Base-by-base conservation (phyloP, 2,797 vertebrate genomes). In the Holocentrus rufus region DNA sequence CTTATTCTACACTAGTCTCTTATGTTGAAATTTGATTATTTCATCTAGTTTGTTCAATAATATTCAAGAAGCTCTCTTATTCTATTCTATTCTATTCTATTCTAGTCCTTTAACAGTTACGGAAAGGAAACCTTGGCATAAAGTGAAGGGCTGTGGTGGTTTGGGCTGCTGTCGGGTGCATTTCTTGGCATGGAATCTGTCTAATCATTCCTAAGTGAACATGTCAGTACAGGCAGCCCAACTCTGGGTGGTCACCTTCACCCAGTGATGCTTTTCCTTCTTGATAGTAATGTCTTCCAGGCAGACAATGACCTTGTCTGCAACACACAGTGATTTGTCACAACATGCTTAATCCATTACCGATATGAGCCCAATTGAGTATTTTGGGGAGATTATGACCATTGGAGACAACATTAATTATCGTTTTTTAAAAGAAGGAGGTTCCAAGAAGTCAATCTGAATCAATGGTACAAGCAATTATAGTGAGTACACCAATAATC, bases 201-300 rank as follows among this genome's bases (percentile, higher is more conserved):
- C 20, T 76, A 82, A 61, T 87, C 59, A 82, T 49, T n/a, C 36
- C 69, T 77, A 57, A 88, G 76, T 83, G 79, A 68, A 80, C 73
- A 71, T 42, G 57, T 69, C 3, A 47, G 74, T 62, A 68, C 65
- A 34, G 81, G 80, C 55, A 84, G 23, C 31, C 36, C 6, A 72
- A 49, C 39, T 59, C 52, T 74, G 68, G 69, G 74, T 80, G 63
- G 68, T 80, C 68, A 78, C 80, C 77, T 76, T 82, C 56, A 81
- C 65, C 58, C 47, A 20, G 15, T 1, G 22, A 44, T 18, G 31
- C 62, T 36, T 65, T 74, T 52, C 67, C 10, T 56, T 84, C n/a
- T n/a, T n/a, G n/a, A n/a, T n/a, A n/a, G n/a, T n/a, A 81, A 88
- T 54, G 31, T 68, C 22, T 69, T 65, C 17, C 23, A 68, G 53